Base-by-base conservation (phyloP, 2,888 invertebrate genomes). In the Allacma fusca region DNA sequence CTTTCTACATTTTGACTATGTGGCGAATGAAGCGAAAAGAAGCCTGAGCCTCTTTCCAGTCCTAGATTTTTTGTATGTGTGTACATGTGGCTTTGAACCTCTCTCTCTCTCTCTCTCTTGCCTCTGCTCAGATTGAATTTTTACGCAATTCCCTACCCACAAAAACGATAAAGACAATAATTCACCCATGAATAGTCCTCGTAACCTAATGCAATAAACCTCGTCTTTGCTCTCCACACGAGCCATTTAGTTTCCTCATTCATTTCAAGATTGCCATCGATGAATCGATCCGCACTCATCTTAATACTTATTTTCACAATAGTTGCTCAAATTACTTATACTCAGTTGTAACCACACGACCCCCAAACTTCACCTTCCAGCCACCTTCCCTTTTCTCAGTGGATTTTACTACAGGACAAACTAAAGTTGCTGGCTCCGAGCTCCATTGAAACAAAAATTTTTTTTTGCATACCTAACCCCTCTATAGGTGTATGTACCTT, bases 161-260 rank as follows among this genome's bases (percentile, higher is more conserved):
- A 50, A 68, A 34, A 50, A 79, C 73, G 73, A 44, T 77, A 77
- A 79, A 77, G 75, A 79, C 77, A 79, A 79, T 79, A 79, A 79
- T 79, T 79, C 77, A 79, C 78, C 79, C 79, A 79, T 78, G 79
- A 79, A 77, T 79, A 79, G 79, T 77, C 79, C 29, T 68, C 77
- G 78, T 77, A 79, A 79, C 78, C 79, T 79, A 79, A 79, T 79
- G 77, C 77, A 79, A 77, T 79, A 79, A 78, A 79, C 78, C 76
- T 68, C 73, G 77, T 72, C 75, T 79, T 77, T 74, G 73, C 76
- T 43, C 69, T 69, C 69, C 44, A 69, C 69, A 69, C 23, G 43
- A 24, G 69, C 69, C 69, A 43, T 69, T 71, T 71, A 44, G 71
- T 28, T 65, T 57, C 26, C 71, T 50, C 71, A 57, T 50, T 71